Percentiles rank a stretch among this genome's conserved stretches.
phyloP scores from a whole-genome alignment of 2,888 invertebrate species.

The Belgica antarctica region DNA sequence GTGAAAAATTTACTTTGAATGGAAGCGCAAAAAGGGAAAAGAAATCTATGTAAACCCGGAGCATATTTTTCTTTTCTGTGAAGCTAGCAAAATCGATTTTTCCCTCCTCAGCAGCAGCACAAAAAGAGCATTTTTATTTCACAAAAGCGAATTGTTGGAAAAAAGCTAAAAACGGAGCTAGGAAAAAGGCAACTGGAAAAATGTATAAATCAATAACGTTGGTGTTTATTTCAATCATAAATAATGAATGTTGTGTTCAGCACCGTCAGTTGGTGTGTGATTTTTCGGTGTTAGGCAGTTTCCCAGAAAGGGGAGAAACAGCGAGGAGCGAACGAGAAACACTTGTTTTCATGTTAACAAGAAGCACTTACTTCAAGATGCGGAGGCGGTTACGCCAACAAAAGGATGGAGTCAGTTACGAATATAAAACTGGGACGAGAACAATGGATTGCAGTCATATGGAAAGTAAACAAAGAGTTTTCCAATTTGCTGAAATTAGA shows the following conservation, averaged over 20 bases:
- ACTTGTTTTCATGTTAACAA: too few species aligned
- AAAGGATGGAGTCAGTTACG: too few species aligned
- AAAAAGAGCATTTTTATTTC: conserved; percentile 19
- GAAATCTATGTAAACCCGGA: conserved; percentile 8
- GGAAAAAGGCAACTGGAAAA: conserved; percentile 17
- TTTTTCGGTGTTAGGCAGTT: too few species aligned
- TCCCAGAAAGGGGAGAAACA: too few species aligned
- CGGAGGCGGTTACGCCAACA: too few species aligned
- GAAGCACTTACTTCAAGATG: too few species aligned
- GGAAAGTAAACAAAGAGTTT: too few species aligned
- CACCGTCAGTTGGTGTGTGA: too few species aligned
- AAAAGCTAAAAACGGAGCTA: not conserved
- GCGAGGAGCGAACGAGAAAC: too few species aligned
- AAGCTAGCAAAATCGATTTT: conserved; percentile 22
- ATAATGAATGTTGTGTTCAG: not conserved
- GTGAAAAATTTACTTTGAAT: not conserved
- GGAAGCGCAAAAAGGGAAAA: not conserved
- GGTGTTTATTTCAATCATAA: conserved; percentile 14
- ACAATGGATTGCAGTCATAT: too few species aligned
- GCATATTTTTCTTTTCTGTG: conserved; percentile 1
- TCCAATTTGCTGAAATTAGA: too few species aligned
- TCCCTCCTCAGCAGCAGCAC: not conserved
- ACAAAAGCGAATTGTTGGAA: not conserved
- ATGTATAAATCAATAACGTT: not conserved
- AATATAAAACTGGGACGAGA: too few species aligned